A percentile compares a stretch with the other conserved stretches of the same genome.
phyloP scores from a whole-genome alignment of 2,797 vertebrate species.

The Sphaeramia orbicularis region DNA sequence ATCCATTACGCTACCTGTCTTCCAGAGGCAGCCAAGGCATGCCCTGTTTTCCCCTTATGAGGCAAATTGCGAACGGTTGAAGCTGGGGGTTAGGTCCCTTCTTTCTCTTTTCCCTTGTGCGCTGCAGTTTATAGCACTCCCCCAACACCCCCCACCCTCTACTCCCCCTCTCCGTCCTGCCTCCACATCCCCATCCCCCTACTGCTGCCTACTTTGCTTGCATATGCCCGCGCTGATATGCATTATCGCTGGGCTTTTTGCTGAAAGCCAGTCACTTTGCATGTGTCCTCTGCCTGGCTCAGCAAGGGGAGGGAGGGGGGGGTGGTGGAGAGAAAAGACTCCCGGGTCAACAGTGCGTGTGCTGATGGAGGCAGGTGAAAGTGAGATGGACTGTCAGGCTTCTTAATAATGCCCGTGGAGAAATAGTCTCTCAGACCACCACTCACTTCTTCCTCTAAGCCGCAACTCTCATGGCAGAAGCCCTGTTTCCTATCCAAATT shows the following conservation, averaged over 20 bases:
- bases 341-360: slow-evolving; percentile 66
- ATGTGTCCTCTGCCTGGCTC: slow-evolving; percentile 81
- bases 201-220: slow-evolving; percentile 67
- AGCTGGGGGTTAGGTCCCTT: slow-evolving; percentile 65
- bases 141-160: neutral
- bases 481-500: slow-evolving; percentile 57
- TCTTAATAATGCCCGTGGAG: slow-evolving; percentile 73
- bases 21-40: slow-evolving; percentile 63
- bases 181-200: slow-evolving; percentile 3
- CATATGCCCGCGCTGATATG: slow-evolving; percentile 71
- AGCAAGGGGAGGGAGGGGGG: slow-evolving; percentile 41
- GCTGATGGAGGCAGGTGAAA: slow-evolving; percentile 80
- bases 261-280: slow-evolving; percentile 81
- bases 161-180: slow-evolving; percentile 2
- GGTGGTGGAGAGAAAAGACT: slow-evolving; percentile 21
- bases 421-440: slow-evolving; percentile 45
- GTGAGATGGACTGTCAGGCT: slow-evolving; percentile 73
- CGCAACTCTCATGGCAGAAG: slow-evolving; percentile 26
- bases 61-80: slow-evolving; percentile 68
- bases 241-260: slow-evolving; percentile 73
- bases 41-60: slow-evolving; percentile 76
- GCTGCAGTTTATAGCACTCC: slow-evolving; percentile 69
- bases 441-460: slow-evolving; percentile 36
- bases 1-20: slow-evolving; percentile 78
- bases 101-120: slow-evolving; percentile 60